Base-by-base conservation (phyloP, 2,888 invertebrate species). In the Agrilus mali region DNA sequence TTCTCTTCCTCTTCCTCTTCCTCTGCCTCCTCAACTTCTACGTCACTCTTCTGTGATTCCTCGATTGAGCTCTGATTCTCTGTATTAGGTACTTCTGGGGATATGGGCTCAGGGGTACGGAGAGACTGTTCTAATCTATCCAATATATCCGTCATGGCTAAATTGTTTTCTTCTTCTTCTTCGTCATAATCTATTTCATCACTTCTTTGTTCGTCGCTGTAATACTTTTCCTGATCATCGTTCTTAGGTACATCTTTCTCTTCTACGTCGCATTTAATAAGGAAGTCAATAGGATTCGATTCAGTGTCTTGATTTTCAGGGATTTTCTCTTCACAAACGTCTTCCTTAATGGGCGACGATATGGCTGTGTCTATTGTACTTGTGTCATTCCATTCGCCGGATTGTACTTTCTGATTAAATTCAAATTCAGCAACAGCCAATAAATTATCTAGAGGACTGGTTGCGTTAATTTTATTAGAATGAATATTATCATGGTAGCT, bases 401-500 rank as follows among this genome's bases (percentile, higher is more conserved):
- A 61, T 52, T 63, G 60, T 50, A 65, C 60, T 51, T 77, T 76
- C 63, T 77, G 75, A 60, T 75, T 74, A 56, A 77, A 73, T 63
- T 77, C 77, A 41, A 77, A 69, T 63, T 78, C 77, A 47, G 78
- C 78, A 46, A 78, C 78, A 42, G 78, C 78, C 46, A 78, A 69
- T 55, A 78, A 65, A 63, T 72, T 77, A 60, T 77, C 77, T 54
- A 77, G 69, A 55, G 77, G 76, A 47, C 59, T 67, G 59, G 61
- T 61, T 61, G 65, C 67, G 61, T 60, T 57, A 43, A 56, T 53
- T 58, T 61, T 62, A 54, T 57, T 60, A 54, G 60, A 54, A 43
- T 58, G 55, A 57, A 57, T 58, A 49, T 63, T 58, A 36, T 58
- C 55, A 52, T 53, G 57, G 37, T 58, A 55, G 53, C 53, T 60